Conservation (phyloP, 2,797 vertebrate genomes). For the Telmatherina bonti region DNA sequence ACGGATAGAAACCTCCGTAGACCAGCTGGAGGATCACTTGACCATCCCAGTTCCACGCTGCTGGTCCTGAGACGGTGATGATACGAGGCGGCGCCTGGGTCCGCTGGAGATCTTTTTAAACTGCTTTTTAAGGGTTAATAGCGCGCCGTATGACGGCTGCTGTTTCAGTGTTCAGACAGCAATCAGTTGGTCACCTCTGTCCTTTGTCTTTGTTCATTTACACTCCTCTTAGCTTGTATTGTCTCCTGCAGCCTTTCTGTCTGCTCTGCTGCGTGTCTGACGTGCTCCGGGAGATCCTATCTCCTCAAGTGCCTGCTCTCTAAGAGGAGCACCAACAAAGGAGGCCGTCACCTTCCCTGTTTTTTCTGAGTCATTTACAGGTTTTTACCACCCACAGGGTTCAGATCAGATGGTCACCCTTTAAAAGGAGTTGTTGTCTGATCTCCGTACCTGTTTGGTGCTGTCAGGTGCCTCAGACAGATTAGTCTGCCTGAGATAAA, state of each 20-base stretch:
- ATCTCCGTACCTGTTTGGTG: background rate
- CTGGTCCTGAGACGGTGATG: too few relatives aligned
- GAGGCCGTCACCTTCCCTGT: conserved; percentile 23
- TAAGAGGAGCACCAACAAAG: conserved; percentile 38
- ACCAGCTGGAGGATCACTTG: too few relatives aligned
- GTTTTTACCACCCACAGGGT: conserved; percentile 25
- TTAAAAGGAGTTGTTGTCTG: conserved; percentile 25
- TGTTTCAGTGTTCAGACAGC: conserved; percentile 33
- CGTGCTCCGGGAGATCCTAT: conserved; percentile 87
- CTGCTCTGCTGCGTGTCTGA: conserved; percentile 82
- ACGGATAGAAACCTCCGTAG: too few relatives aligned
- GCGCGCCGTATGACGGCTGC: conserved; percentile 6
- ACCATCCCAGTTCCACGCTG: too few relatives aligned
- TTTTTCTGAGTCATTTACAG: conserved; percentile 8
- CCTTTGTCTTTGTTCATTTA: conserved; percentile 35
- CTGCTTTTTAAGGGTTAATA: background rate
- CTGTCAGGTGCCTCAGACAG: conserved; percentile 18
- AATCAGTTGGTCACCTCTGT: conserved; percentile 35
- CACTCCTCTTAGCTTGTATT: conserved; percentile 63
- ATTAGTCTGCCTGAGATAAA: conserved; percentile 36
- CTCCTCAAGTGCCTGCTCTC: conserved; percentile 61
- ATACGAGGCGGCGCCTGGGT: too few relatives aligned
- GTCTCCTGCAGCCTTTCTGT: conserved; percentile 69
- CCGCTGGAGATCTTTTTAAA: too few relatives aligned
- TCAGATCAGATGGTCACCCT: conserved; percentile 34